These are phyloP conservation scores for Xyliphius kryptos DNA, from an alignment of 2,113 vertebrate species.

Conservation along the genomic window DNA sequence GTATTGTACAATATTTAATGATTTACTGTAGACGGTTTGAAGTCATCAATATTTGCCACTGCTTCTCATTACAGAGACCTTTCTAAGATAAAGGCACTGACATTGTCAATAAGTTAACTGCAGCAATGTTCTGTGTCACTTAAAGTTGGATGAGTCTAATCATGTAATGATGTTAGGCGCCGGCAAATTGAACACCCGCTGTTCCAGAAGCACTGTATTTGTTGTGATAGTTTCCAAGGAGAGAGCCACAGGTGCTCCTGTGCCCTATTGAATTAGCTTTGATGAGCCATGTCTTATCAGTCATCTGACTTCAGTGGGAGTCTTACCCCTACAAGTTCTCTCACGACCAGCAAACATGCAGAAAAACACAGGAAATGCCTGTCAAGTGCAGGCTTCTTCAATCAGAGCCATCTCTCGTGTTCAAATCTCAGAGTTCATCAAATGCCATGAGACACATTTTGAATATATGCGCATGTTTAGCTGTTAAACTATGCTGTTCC, in stretches of 20 bases:
- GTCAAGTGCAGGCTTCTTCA: slow-evolving; percentile 11
- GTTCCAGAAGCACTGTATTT: too few relatives aligned
- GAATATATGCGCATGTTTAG: too few relatives aligned
- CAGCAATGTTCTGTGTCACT: too few relatives aligned
- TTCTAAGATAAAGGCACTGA: slow-evolving; percentile 11
- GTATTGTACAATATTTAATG: too few relatives aligned
- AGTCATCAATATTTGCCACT: too few relatives aligned
- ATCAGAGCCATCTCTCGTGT: slow-evolving; percentile 17
- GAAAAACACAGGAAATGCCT: slow-evolving; percentile 18
- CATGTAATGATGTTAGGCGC: too few relatives aligned
- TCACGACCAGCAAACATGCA: slow-evolving; percentile 17
- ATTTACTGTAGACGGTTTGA: too few relatives aligned
- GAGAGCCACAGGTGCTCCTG: too few relatives aligned
- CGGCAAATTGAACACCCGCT: too few relatives aligned
- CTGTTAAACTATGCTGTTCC: slow-evolving; percentile 16
- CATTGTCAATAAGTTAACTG: slow-evolving; percentile 7
- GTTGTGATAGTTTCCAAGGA: background rate
- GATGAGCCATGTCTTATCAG: slow-evolving; percentile 39
- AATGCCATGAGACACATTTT: slow-evolving; percentile 11
- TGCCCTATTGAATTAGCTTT: slow-evolving; percentile 35
- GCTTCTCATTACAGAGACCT: too few relatives aligned
- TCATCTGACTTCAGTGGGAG: slow-evolving; percentile 26
- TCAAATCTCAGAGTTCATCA: too few relatives aligned
- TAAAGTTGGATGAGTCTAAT: too few relatives aligned
- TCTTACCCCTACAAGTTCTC: slow-evolving; percentile 34